These are phyloP conservation scores for Noctua fimbriata DNA, from an alignment of 2,888 invertebrate species.

Conservation along the genomic window DNA sequence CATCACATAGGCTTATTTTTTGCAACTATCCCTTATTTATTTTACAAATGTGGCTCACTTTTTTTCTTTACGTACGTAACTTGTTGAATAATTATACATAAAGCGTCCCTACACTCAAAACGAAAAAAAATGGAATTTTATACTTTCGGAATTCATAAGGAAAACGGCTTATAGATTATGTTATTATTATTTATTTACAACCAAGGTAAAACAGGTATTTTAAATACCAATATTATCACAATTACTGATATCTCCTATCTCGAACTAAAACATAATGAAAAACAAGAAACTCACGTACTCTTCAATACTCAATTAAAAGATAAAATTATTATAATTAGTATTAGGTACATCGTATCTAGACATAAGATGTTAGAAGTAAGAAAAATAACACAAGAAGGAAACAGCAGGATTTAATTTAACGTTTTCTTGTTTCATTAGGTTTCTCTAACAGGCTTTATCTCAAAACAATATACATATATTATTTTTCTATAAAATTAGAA, in stretches of 20 bases:
- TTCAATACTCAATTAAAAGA: slow-evolving; percentile 23
- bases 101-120: neutral
- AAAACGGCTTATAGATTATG: slow-evolving; percentile 19
- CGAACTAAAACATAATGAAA: slow-evolving; percentile 21
- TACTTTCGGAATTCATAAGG: neutral
- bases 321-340: slow-evolving; percentile 16
- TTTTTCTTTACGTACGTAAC: too few species aligned
- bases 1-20: slow-evolving; percentile 22
- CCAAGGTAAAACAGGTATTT: slow-evolving; percentile 18
- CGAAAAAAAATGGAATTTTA: slow-evolving; percentile 8
- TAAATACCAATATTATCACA: slow-evolving; percentile 49
- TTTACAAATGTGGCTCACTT: neutral
- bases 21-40: neutral
- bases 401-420: neutral
- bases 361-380: neutral
- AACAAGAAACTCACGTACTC: slow-evolving; percentile 16
- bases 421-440: neutral
- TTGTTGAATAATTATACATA: too few species aligned
- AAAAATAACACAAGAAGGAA: neutral
- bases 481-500: slow-evolving; percentile 10
- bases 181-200: slow-evolving; percentile 48
- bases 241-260: slow-evolving; percentile 45
- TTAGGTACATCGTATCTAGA: neutral
- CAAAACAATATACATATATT: neutral
- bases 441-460: neutral